Percentiles rank a stretch among this genome's conserved stretches.
Conservation (phyloP, 2,797 vertebrate genomes). For the Pipistrellus pipistrellus region DNA sequence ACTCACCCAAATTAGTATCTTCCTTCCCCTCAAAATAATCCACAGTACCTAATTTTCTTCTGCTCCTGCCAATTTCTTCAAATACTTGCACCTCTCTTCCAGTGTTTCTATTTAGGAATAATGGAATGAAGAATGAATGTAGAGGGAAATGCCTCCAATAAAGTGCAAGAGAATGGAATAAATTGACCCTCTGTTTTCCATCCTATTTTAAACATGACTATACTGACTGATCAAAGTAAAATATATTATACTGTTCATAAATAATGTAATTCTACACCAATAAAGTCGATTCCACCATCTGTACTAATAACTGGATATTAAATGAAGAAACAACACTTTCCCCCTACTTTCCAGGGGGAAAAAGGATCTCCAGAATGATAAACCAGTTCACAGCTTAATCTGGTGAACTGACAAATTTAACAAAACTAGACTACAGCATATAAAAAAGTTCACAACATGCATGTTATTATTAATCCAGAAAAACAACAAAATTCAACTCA, state of each 20-base stretch:
- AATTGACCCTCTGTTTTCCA: slow-evolving; percentile 31
- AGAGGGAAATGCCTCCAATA: neutral
- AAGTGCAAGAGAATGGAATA: slow-evolving; percentile 51
- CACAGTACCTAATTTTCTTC: slow-evolving; percentile 43
- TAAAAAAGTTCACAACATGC: slow-evolving; percentile 21
- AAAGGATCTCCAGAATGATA: slow-evolving; percentile 60
- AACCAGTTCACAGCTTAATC: slow-evolving; percentile 55
- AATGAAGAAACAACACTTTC: slow-evolving; percentile 58
- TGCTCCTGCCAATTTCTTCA: slow-evolving; percentile 63
- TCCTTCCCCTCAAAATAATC: slow-evolving; percentile 38
- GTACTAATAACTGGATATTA: slow-evolving; percentile 42
- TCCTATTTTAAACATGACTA: slow-evolving; percentile 38
- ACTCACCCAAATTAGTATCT: slow-evolving; percentile 30
- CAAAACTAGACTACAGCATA: slow-evolving; percentile 28
- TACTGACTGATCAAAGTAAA: slow-evolving; percentile 30
- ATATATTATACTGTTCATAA: slow-evolving; percentile 5
- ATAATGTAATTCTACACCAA: slow-evolving; percentile 11
- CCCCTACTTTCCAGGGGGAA: slow-evolving; percentile 54
- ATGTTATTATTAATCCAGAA: neutral
- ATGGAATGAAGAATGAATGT: slow-evolving; percentile 48
- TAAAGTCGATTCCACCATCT: slow-evolving; percentile 32
- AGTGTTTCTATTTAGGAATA: slow-evolving; percentile 59
- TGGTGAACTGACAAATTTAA: slow-evolving; percentile 54
- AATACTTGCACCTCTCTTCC: slow-evolving; percentile 50
- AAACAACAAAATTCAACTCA: slow-evolving; percentile 67